Percentiles rank a stretch among this genome's conserved stretches.
These are phyloP conservation scores for Macrocentrus cingulum DNA, from an alignment of 1,140 invertebrate genomes.

Conservation along the genomic window DNA sequence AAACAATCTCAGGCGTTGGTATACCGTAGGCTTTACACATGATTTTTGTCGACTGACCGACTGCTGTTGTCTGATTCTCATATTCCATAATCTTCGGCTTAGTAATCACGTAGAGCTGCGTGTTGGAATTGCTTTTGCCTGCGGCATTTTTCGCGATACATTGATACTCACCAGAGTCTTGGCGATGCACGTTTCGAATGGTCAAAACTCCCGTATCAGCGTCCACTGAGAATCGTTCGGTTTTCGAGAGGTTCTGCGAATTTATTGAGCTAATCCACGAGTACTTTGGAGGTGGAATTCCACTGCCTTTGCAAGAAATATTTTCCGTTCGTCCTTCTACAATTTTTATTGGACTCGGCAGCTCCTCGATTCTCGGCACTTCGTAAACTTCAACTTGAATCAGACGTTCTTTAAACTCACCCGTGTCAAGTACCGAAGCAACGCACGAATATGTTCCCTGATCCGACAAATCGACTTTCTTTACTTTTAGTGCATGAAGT, in stretches of 20 bases:
- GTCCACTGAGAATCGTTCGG: conserved; percentile 75
- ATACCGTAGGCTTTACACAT: conserved; percentile 76
- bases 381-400: conserved; percentile 83
- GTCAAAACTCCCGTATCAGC: conserved; percentile 68
- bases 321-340: conserved; percentile 76
- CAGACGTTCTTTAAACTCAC: conserved; percentile 71
- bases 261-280: conserved; percentile 75
- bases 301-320: conserved; percentile 74
- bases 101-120: conserved; percentile 70
- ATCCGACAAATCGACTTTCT: conserved; percentile 76
- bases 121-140: conserved; percentile 66
- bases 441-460: conserved; percentile 84
- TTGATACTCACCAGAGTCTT: conserved; percentile 78
- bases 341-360: conserved; percentile 64
- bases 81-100: conserved; percentile 80
- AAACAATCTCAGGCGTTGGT: conserved; percentile 75
- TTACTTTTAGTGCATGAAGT: conserved; percentile 75
- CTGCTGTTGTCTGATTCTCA: conserved; percentile 70
- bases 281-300: conserved; percentile 80
- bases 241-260: conserved; percentile 68
- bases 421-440: conserved; percentile 77
- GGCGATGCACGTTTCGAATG: conserved; percentile 74
- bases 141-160: conserved; percentile 83
- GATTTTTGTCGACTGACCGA: conserved; percentile 66
- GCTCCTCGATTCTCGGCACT: conserved; percentile 69